These are phyloP conservation scores for Loxodonta africana DNA, from an alignment of 2,113 vertebrate genomes.

Conservation along the genomic window DNA sequence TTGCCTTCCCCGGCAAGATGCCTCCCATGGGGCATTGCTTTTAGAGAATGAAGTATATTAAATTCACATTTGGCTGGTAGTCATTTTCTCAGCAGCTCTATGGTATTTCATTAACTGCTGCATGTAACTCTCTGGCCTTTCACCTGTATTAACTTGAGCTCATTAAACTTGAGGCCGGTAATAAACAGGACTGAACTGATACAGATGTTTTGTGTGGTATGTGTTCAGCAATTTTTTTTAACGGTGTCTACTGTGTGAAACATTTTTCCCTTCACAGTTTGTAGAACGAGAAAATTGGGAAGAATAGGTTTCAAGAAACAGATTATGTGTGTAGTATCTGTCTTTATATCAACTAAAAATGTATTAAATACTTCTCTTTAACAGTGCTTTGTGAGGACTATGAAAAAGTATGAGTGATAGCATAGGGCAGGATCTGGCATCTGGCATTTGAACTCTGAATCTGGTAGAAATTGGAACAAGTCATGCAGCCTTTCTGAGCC, in stretches of 20 bases:
- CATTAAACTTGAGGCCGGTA: conserved; percentile 77
- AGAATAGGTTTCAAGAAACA: not conserved
- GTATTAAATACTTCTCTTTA: not conserved
- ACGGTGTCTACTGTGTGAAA: not conserved
- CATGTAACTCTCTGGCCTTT: conserved; percentile 77
- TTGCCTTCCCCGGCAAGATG: not conserved
- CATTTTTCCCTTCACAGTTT: not conserved
- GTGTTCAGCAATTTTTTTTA: conserved; percentile 57
- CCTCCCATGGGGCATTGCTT: conserved; percentile 57
- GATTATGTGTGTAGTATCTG: not conserved
- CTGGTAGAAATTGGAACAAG: not conserved
- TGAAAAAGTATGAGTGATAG: not conserved
- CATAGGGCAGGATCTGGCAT: not conserved
- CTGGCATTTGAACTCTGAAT: not conserved
- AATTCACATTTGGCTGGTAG: conserved; percentile 79
- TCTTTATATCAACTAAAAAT: not conserved
- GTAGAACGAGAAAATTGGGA: not conserved
- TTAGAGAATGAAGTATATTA: conserved; percentile 77
- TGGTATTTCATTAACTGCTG: conserved; percentile 79
- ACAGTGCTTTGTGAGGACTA: not conserved
- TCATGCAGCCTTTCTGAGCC: not conserved
- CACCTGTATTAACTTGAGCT: conserved; percentile 78
- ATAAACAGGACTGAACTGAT: conserved; percentile 72
- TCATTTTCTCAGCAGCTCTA: conserved; percentile 77
- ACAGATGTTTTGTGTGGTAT: conserved; percentile 68